A percentile compares a stretch with the other conserved stretches of the same genome.
phyloP scores from a whole-genome alignment of 2,797 vertebrate species.

The Sebastes trivittatus region DNA sequence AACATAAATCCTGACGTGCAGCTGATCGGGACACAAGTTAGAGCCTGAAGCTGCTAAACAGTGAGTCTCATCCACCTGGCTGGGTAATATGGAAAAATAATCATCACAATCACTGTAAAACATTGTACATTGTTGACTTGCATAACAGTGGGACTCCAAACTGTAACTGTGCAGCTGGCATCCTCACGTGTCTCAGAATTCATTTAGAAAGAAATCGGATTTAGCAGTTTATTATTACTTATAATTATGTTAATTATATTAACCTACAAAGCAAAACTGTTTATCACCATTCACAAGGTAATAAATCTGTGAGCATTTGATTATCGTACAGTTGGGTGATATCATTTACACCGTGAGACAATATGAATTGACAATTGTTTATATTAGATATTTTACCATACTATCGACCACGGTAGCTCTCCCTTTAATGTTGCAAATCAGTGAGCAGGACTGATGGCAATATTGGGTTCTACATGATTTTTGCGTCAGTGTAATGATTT shows the following conservation, averaged over 20 bases:
- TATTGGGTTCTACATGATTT: not conserved
- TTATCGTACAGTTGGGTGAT: too few species aligned
- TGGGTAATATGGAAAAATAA: not conserved
- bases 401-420: not conserved
- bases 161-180: too few species aligned
- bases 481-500: not conserved
- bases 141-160: not conserved
- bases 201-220: too few species aligned
- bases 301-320: too few species aligned
- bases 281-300: not conserved
- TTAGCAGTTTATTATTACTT: too few species aligned
- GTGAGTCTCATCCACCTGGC: not conserved
- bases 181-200: too few species aligned
- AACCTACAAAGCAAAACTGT: not conserved
- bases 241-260: not conserved
- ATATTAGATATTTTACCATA: not conserved
- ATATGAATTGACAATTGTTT: too few species aligned
- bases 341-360: too few species aligned
- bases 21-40: not conserved
- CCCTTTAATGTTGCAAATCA: not conserved
- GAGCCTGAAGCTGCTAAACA: constrained; percentile 1
- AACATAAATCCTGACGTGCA: constrained; percentile 1
- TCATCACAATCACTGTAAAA: not conserved
- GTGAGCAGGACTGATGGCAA: not conserved
- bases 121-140: not conserved